Base-by-base conservation (phyloP, 2,113 vertebrate genomes). In the Scophthalmus maximus region DNA sequence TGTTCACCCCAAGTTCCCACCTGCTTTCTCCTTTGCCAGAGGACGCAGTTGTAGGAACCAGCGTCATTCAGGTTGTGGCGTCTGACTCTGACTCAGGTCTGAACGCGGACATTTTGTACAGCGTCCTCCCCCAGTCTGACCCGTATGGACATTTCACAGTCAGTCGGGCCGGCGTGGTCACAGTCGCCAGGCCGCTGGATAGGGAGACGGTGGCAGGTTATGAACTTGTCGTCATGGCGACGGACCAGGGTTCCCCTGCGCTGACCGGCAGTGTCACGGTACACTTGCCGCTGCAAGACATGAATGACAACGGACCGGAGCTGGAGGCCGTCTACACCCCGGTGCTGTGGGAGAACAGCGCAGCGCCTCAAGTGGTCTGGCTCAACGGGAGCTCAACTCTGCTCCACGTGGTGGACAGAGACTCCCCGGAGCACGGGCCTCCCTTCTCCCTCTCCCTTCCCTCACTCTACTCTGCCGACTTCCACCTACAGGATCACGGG, bases 271-370 rank as follows among this genome's bases (percentile, higher is more conserved):
- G 92, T 0, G 81, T 92, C 68, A 95, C 93, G 14, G 80, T 97
- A 62, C 79, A 91, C 82, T 78, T 97, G 72, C 81, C 84, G 7
- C 73, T 97, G 81, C 83, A 95, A 27, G 95, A 97, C 75, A 58
- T 94, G 65, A 97, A 96, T 78, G 96, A 97, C 87, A 97, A 96
- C 25, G 94, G 92, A 18, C 96, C 95, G 0, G 92, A 91, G 81
- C 93, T 96, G 86, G 95, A 96, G 80, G 71, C 87, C 1, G 63
- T 70, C 0, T 97, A 97, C 72, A 47, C 87, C 38, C 95, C 96
- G 0, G 57, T 96, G 23, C 88, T 97, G 68, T 95, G 95, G 95
- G 95, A 97, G 86, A 96, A 97, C 38, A 68, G 69, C 0, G 8
- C 89, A 2, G 89, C 84, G 2, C 95, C 96, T 80, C 94, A 95